Conservation (phyloP, 2,113 vertebrate species). For the Sterrhoptilus dennistouni region DNA sequence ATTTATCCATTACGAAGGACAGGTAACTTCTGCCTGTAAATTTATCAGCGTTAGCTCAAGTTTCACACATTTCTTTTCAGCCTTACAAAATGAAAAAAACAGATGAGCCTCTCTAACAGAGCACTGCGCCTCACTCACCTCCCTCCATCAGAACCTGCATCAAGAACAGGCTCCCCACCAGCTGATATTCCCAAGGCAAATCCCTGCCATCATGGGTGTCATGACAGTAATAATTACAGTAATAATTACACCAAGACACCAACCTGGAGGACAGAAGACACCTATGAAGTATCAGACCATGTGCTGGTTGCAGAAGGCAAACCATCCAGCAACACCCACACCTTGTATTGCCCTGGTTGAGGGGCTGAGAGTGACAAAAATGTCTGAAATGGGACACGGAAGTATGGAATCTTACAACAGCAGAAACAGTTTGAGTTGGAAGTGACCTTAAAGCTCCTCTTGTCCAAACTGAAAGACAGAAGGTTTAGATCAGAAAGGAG, state of each 20-base stretch:
- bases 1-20: not conserved
- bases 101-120: not conserved
- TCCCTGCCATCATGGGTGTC: accelerated
- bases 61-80: not conserved
- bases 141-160: not conserved
- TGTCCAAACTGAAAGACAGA: not conserved
- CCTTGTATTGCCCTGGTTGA: accelerated
- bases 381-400: not conserved
- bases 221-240: too few species aligned
- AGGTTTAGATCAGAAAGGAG: not conserved
- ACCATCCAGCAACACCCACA: not conserved
- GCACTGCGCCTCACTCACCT: not conserved
- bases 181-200: not conserved
- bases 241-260: not conserved
- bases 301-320: not conserved
- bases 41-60: not conserved
- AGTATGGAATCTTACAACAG: not conserved
- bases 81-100: not conserved
- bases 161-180: not conserved
- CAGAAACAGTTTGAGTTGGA: not conserved
- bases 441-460: not conserved
- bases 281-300: accelerated
- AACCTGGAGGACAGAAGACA: not conserved
- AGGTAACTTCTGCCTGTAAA: not conserved
- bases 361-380: not conserved